Conservation (phyloP, 2,113 vertebrate species). For the Rousettus leschenaultii region DNA sequence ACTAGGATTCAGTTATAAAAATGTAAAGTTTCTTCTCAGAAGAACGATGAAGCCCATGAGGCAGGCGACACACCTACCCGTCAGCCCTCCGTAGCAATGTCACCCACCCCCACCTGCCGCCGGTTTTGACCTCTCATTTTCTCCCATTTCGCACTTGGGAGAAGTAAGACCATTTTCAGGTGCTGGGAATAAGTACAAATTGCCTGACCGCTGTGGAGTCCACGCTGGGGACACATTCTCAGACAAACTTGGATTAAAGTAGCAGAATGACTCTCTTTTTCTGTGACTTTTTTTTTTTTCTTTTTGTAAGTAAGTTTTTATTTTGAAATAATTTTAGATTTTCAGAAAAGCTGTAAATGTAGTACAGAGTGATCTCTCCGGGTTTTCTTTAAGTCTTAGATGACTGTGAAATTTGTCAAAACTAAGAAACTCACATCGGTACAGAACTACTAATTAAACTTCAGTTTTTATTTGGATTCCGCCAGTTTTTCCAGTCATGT, state of each 20-base stretch:
- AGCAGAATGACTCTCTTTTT: neutral
- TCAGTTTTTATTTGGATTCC: neutral
- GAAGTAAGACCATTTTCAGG: neutral
- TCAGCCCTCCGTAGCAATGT: fast-evolving
- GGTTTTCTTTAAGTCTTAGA: neutral
- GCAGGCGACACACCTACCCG: fast-evolving
- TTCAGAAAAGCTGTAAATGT: neutral
- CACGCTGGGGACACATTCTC: neutral
- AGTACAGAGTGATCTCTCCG: neutral
- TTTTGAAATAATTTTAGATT: neutral
- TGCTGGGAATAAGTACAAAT: neutral
- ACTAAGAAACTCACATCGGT: neutral
- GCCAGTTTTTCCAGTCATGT: neutral
- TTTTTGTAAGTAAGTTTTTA: neutral
- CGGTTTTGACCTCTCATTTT: neutral
- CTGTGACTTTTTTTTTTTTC: neutral
- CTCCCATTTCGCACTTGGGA: neutral
- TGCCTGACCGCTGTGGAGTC: fast-evolving
- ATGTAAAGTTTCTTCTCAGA: neutral
- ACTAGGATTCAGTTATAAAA: neutral
- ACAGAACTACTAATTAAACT: neutral
- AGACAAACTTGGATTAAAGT: neutral
- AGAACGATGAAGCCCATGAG: fast-evolving
- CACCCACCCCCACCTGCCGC: neutral
- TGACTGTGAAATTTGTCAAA: neutral